Evolutionary conservation across 2,113 vertebrate genomes (phyloP).

Genomic region (Gallinago paraguaiae): DNA sequence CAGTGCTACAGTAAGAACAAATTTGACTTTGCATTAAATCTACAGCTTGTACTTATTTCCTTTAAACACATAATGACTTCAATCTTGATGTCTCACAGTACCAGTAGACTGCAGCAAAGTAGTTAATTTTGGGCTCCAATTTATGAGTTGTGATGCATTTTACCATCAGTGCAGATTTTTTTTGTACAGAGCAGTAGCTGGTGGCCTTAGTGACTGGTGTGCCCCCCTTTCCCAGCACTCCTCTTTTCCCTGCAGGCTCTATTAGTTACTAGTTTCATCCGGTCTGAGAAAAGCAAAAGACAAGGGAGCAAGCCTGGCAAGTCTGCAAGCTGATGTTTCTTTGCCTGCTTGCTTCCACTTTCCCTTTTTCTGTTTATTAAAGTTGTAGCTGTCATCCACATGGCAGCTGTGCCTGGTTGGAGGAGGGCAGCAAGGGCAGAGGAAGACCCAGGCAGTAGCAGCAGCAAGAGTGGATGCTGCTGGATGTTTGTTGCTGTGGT

Average conservation of each 20-base stretch:
- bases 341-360: neutral
- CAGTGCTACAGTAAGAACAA: neutral
- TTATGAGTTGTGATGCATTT: neutral
- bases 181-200: neutral
- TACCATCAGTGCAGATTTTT: neutral
- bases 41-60: neutral
- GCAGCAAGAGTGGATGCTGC: neutral
- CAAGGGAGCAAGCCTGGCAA: constrained; percentile 6
- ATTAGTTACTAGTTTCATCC: neutral
- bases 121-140: neutral
- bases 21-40: neutral
- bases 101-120: neutral
- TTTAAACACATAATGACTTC: neutral
- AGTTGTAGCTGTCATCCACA: constrained; percentile 13
- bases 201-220: neutral
- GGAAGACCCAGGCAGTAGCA: neutral
- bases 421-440: neutral
- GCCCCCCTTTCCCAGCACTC: neutral
- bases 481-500: neutral
- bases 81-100: neutral
- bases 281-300: neutral
- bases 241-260: neutral
- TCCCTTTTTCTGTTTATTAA: constrained; percentile 4
- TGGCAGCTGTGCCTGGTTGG: neutral
- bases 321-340: constrained; percentile 1